Conservation (phyloP, 2,888 invertebrate species). For the Harmothoe impar region DNA sequence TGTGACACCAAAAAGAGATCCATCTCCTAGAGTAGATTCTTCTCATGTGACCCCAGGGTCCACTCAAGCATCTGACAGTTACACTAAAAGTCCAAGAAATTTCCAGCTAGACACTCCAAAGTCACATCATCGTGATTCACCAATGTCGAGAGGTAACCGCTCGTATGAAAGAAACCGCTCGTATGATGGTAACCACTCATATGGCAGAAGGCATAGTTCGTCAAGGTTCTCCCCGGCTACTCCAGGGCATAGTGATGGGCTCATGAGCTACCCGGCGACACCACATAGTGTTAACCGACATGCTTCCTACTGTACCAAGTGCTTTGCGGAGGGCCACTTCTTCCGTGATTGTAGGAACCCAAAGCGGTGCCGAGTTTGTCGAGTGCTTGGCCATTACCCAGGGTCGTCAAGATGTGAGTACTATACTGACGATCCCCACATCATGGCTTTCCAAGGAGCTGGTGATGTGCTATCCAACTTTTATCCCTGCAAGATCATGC, state of each 20-base stretch:
- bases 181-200: neutral
- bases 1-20: too few relatives aligned
- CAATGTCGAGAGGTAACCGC: too few relatives aligned
- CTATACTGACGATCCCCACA: neutral
- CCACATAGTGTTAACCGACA: neutral
- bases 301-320: neutral
- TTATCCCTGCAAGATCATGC: neutral
- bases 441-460: conserved; percentile 36
- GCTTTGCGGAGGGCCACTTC: neutral
- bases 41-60: too few relatives aligned
- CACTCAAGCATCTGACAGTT: too few relatives aligned
- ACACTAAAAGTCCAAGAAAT: too few relatives aligned
- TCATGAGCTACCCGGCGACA: neutral
- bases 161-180: too few relatives aligned
- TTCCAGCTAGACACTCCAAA: too few relatives aligned
- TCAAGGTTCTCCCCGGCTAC: neutral
- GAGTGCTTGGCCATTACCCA: conserved; percentile 40
- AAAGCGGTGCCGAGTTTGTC: conserved; percentile 47
- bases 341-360: neutral
- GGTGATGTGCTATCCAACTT: conserved; percentile 41
- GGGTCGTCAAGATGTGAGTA: neutral
- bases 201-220: too few relatives aligned
- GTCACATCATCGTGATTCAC: too few relatives aligned
- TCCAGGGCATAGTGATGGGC: too few relatives aligned
- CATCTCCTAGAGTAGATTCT: too few relatives aligned